These are phyloP conservation scores for Torymus tubicola DNA, from an alignment of 2,888 invertebrate species.

Conservation along the genomic window DNA sequence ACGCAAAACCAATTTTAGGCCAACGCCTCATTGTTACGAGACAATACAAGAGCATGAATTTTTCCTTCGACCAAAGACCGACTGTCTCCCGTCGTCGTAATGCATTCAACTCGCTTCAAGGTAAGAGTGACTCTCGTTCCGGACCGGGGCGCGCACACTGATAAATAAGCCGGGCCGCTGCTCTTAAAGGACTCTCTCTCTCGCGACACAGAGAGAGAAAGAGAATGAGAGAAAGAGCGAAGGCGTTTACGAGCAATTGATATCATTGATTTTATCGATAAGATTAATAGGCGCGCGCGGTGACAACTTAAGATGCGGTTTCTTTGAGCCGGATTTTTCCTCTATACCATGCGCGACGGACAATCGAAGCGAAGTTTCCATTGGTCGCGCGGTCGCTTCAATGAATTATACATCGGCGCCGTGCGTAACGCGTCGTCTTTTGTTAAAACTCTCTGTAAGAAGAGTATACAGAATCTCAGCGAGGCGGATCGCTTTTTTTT, in stretches of 20 bases:
- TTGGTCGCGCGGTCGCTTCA: neutral
- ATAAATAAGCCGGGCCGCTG: slow-evolving; percentile 33
- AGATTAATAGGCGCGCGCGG: slow-evolving; percentile 63
- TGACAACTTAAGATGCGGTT: slow-evolving; percentile 46
- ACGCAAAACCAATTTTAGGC: neutral
- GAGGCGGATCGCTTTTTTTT: no score
- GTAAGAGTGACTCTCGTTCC: slow-evolving; percentile 25
- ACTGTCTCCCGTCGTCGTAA: slow-evolving; percentile 10
- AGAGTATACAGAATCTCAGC: no score
- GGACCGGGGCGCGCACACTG: neutral
- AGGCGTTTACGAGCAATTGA: slow-evolving; percentile 61
- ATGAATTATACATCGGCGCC: slow-evolving; percentile 26
- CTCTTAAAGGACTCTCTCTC: slow-evolving; percentile 47
- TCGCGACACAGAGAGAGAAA: no score
- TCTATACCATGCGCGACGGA: slow-evolving; percentile 2
- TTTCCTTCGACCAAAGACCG: neutral
- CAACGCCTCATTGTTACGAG: slow-evolving; percentile 14
- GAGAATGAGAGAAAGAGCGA: slow-evolving; percentile 4
- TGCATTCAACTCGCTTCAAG: slow-evolving; percentile 15
- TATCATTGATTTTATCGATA: slow-evolving; percentile 66
- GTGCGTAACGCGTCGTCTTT: neutral
- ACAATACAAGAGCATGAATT: slow-evolving; percentile 8
- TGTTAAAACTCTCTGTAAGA: no score
- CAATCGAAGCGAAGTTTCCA: slow-evolving; percentile 18
- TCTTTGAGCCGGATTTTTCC: slow-evolving; percentile 28